Evolutionary conservation across 2,888 invertebrate species (phyloP).

Genomic region (Pterostichus niger): DNA sequence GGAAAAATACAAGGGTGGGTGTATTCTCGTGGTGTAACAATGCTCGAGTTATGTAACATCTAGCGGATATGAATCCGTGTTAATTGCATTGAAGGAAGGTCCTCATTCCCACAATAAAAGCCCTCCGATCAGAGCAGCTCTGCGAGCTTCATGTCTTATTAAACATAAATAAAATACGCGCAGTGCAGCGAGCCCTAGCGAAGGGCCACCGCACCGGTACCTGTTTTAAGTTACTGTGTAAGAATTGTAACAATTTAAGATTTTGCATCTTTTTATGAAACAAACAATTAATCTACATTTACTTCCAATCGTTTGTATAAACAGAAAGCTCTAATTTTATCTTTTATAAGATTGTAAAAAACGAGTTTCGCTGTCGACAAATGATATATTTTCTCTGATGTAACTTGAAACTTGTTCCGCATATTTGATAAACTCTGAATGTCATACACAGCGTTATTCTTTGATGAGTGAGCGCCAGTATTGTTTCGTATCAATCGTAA

Average conservation of each 20-base stretch:
- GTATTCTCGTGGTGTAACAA: constrained; percentile 64
- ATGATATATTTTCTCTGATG: constrained; percentile 61
- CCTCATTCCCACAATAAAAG: constrained; percentile 43
- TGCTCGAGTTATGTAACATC: constrained; percentile 50
- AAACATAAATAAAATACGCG: constrained; percentile 20
- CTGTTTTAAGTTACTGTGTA: constrained; percentile 62
- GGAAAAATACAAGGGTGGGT: constrained; percentile 37
- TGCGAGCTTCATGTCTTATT: constrained; percentile 57
- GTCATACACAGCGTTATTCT: constrained; percentile 58
- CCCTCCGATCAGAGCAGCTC: constrained; percentile 55
- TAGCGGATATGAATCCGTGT: not conserved
- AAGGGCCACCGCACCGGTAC: constrained; percentile 62
- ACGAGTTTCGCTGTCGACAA: constrained; percentile 57
- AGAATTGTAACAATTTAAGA: constrained; percentile 62
- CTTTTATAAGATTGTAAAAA: constrained; percentile 64
- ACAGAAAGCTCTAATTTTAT: constrained; percentile 61
- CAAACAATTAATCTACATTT: constrained; percentile 57
- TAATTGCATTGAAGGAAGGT: not conserved
- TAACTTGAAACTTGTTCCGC: constrained; percentile 58
- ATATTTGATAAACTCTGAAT: constrained; percentile 62
- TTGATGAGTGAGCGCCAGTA: constrained; percentile 55
- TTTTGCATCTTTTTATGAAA: constrained; percentile 64
- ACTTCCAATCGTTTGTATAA: constrained; percentile 62
- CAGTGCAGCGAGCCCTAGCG: constrained; percentile 50
- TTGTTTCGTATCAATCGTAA: constrained; percentile 51